Conservation (phyloP, 1,140 invertebrate species). For the Acromyrmex echinatior region DNA sequence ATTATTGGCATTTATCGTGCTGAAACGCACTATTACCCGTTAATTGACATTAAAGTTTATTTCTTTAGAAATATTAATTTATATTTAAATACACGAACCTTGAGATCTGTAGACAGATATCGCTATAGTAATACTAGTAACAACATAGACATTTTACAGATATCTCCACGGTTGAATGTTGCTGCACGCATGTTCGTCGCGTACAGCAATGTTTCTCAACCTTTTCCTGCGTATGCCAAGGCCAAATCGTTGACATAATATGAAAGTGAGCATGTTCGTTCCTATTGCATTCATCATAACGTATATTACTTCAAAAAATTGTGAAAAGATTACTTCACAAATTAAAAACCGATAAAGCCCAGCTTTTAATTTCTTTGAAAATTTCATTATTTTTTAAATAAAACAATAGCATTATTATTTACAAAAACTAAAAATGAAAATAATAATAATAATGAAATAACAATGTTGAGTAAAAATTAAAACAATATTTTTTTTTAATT, state of each 20-base stretch:
- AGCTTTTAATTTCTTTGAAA: not conserved
- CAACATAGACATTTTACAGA: constrained; percentile 31
- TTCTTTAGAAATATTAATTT: constrained; percentile 54
- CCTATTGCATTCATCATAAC: constrained; percentile 48
- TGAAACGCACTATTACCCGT: not conserved
- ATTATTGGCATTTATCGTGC: constrained; percentile 7
- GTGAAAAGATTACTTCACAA: constrained; percentile 27
- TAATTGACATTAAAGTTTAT: constrained; percentile 23
- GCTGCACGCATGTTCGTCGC: constrained; percentile 51
- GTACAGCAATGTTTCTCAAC: constrained; percentile 58
- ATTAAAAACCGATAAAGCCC: not conserved
- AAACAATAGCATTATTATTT: not conserved
- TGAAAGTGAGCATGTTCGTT: constrained; percentile 51
- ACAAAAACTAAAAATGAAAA: not conserved
- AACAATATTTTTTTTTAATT: not conserved
- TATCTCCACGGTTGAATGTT: constrained; percentile 50
- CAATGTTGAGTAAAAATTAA: not conserved
- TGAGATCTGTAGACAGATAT: constrained; percentile 43
- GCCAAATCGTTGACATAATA: constrained; percentile 65
- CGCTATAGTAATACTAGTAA: constrained; percentile 56
- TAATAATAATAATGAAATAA: not conserved
- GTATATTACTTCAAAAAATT: constrained; percentile 4
- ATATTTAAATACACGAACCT: constrained; percentile 36
- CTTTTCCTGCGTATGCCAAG: constrained; percentile 66
- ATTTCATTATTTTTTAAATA: not conserved